Evolutionary conservation across 30 jellyfish, hydroid and myxozoan genomes (phyloP), one percentile per base, ranked within the genome.

Genomic region (Cassiopea andromeda): DNA sequence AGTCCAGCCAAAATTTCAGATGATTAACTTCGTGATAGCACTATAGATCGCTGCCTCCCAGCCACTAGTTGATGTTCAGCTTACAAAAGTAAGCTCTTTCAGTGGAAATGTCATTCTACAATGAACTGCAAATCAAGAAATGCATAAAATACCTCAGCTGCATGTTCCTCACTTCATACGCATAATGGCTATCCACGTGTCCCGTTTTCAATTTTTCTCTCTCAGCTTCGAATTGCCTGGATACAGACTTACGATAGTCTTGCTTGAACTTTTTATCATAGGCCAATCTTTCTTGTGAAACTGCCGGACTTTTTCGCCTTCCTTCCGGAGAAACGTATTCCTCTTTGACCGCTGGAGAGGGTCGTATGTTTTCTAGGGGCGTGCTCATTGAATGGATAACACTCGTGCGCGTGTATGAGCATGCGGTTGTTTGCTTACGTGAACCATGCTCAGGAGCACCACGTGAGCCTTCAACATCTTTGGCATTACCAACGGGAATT

Each of bases 371-470:
- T 60, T 87, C 94, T 49, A 88, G 88, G 48, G 97, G 91, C 1
- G 97, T 76, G 43, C 78, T 68, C 97, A 90, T 90, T 2, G 97
- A 90, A 60, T 96, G 99, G 46, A 96, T 96, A 46, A 96, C 99
- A 77, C 99, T 96, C 15, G 99, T 73, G 18, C 99, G 97, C 1
- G 93, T 88, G 75, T 82, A 91, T 16, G 85, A 86, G 58, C 93
- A 54, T 2, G 91, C 57, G 48, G 96, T 74, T 48, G 92, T 0
- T 78, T 80, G 96, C 76, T 90, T 90, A 61, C 93, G 91, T 38
- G 93, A 80, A 48, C 74, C 43, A 27, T 90, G 92, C 81, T 88
- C 97, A 8, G 93, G 89, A 43, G 92, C 90, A 44, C 97, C 97
- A 67, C 98, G 97, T 18, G 97, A 88, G 7, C 82, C 87, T 58